Evolutionary conservation across 2,113 vertebrate genomes (phyloP).

Genomic region (Pelecanus crispus): DNA sequence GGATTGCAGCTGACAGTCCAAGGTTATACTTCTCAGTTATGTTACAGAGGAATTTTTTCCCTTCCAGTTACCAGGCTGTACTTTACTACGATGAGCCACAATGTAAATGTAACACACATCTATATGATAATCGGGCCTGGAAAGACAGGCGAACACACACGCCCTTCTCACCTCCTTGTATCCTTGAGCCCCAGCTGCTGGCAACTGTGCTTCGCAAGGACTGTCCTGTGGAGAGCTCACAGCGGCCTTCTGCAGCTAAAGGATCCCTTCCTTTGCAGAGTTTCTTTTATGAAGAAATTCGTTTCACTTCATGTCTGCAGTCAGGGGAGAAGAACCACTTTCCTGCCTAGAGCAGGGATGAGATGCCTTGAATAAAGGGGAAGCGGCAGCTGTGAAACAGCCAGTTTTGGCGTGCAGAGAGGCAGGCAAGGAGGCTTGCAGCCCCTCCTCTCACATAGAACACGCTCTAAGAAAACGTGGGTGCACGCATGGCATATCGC

Average conservation of each 20-base stretch:
- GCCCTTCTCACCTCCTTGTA: background rate
- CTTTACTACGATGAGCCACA: background rate
- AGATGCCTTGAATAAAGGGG: background rate
- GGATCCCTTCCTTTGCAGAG: background rate
- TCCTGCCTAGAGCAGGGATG: background rate
- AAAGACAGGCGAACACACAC: accelerated
- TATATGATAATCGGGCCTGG: accelerated
- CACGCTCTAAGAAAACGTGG: background rate
- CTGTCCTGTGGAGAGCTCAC: background rate
- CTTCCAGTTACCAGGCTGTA: background rate
- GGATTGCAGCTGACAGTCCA: background rate
- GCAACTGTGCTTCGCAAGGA: background rate
- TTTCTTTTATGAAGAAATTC: background rate
- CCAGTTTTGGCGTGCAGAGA: too few relatives aligned
- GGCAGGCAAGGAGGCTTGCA: background rate
- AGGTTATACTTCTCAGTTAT: background rate
- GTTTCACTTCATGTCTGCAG: background rate
- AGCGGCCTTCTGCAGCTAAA: background rate
- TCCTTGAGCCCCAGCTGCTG: background rate
- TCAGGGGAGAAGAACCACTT: background rate
- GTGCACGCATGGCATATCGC: accelerated
- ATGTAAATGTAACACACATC: background rate
- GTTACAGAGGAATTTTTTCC: background rate
- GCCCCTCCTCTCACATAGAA: background rate
- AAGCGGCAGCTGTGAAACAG: background rate